Evolutionary conservation across 2,888 invertebrate genomes (phyloP), one percentile per base, ranked within the genome.

Genomic region (Carabus problematicus): DNA sequence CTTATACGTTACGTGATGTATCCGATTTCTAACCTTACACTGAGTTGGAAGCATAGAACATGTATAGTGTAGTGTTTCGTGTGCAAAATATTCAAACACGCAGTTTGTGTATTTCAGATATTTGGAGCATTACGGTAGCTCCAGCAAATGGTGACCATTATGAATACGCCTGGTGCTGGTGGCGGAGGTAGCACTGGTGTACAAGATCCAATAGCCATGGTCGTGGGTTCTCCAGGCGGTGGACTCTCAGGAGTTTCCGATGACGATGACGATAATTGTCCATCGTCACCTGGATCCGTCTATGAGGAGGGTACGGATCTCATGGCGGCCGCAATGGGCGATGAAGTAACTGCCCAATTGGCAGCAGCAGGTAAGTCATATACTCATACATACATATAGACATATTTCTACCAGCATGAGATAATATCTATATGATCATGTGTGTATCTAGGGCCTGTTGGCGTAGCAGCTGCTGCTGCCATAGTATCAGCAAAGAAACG

Each of bases 391-490:
- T 29, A 18, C 60, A 66, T 14, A 60, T 16, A 43, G 41, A 12
- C 19, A 61, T 19, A 18, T 41, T 29, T 1, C 43, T 42, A 18
- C 49, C 2, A 43, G n/a, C n/a, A n/a, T n/a, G n/a, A n/a, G n/a
- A n/a, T n/a, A 1, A 47, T n/a, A 9, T n/a, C 16, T 14, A 11
- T 49, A 12, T 49, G 29, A 49, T 16, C 14, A 52, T 16, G 12
- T 9, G 16, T 52, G 16, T 52, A 9, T 52, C 70, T 79, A 94
- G 94, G 95, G 71, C 96, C 97, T 9, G 93, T 97, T 70, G 97
- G 97, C 56, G 95, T 97, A 81, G 97, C 97, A 16, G 97, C 97
- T 3, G 97, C 97, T 3, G 97, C 97, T 52, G 97, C 97, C 52
- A 97, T 97, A 75, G 94, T 95, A 18, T 96, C 97, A 3, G 94